Base-by-base conservation (phyloP, 2,888 invertebrate genomes). In the Ptychoptera albimana region DNA sequence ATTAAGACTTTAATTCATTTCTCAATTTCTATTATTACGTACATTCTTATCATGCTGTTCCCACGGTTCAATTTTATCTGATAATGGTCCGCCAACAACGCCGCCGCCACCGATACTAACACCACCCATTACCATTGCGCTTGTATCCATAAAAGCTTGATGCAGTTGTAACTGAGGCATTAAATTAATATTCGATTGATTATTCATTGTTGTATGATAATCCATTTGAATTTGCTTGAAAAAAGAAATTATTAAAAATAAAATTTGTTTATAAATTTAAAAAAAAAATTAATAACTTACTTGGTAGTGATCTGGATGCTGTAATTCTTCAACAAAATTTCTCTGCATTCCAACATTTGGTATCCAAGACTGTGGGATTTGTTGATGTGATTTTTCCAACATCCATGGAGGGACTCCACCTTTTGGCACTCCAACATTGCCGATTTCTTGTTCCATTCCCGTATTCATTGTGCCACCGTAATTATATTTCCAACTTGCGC, bases 401-500 rank as follows among this genome's bases (percentile, higher is more conserved):
- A 58, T 51, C 59, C 59, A 59, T 41, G 56, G 56, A 9, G 46
- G 45, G 2, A 42, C 48, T 10, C 53, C 52, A 7, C 51, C 34
- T 35, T 16, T 2, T 16, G 41, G 37, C 4, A 38, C 46, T 8
- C 23, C 43, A 16, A 35, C 36, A 8, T 13, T 42, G 3, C 31
- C 29, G 23, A 15, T 41, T n/a, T 29, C 37, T 29, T 45, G 42
- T n/a, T 37, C 46, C 6, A 50, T 49, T 36, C 49, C 48, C 23
- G 51, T 48, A 37, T 52, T 50, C 47, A 57, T 57, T 46, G 56
- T 60, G 29, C 57, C 55, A 46, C 59, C 63, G 50, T 60, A 60
- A 44, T 60, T 60, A 46, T 58, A 63, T 46, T 64, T 64, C 64
- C 63, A 64, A 41, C 62, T 62, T 12, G 63, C 63, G 54, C 87